A percentile compares a stretch with the other conserved stretches of the same genome.
Conservation (phyloP, 2,888 invertebrate genomes). For the Stratiomys singularior region DNA sequence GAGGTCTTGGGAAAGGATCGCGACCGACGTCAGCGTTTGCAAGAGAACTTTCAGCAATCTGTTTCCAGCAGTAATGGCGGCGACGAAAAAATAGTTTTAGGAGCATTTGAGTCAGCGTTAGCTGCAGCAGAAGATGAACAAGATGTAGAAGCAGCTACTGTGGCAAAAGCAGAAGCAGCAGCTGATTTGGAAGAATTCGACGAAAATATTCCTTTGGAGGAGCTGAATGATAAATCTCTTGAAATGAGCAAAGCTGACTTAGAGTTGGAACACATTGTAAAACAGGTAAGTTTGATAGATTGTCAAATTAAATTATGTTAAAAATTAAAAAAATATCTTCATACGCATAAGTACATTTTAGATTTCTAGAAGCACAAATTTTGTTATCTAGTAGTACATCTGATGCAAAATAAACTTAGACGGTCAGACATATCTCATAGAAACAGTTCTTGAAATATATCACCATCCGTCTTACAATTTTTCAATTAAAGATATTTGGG, state of each 20-base stretch:
- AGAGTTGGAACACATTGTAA: constrained; percentile 76
- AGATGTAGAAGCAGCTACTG: constrained; percentile 90
- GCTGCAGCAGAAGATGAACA: constrained; percentile 95
- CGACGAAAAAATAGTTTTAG: constrained; percentile 72
- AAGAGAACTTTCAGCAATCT: constrained; percentile 52
- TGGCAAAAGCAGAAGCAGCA: constrained; percentile 88
- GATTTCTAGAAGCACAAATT: too few species aligned
- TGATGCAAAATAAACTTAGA: constrained; percentile 46
- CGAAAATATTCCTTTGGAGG: constrained; percentile 90
- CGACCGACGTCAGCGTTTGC: constrained; percentile 61
- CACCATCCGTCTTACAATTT: constrained; percentile 62
- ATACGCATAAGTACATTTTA: too few species aligned
- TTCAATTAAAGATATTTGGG: background rate
- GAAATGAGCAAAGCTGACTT: constrained; percentile 79
- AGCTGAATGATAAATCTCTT: constrained; percentile 66
- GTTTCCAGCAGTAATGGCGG: constrained; percentile 48
- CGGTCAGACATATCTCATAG: constrained; percentile 65
- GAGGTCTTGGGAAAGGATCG: constrained; percentile 68
- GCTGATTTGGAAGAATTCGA: constrained; percentile 95
- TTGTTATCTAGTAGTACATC: too few species aligned
- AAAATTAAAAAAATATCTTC: too few species aligned
- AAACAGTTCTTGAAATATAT: constrained; percentile 60
- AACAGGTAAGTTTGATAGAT: constrained; percentile 72
- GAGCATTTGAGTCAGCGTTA: constrained; percentile 81
- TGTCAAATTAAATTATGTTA: too few species aligned